Evolutionary conservation across 2,888 invertebrate genomes (phyloP), one percentile per base, ranked within the genome.

Genomic region (Parnassius glacialis): DNA sequence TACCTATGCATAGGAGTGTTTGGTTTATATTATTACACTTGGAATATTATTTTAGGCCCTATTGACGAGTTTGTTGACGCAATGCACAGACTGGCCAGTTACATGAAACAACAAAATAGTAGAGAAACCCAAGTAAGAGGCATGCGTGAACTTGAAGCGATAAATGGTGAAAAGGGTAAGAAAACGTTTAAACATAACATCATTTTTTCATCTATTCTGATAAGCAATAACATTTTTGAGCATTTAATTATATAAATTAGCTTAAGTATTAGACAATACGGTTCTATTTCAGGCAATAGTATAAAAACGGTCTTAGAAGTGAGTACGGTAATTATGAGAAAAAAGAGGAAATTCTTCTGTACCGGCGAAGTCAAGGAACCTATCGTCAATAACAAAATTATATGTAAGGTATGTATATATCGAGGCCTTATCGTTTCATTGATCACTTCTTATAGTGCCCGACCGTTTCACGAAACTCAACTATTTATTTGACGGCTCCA

Each of bases 341-440:
- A 90, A 67, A 89, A 88, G 66, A 78, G 90, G n/a, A 90, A 90
- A 68, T 90, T 85, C 66, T 90, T 90, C 69, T 91, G 90, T 66
- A 90, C 90, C 9, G 84, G 90, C 9, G 90, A 90, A 82, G 90
- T 90, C 1, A 90, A 90, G 65, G 90, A 90, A 68, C 90, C 90
- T 0, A 90, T 91, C n/a, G 90, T 90, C 2, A 88, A 88, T 62
- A 87, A 90, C 62, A 90, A 91, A 82, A 85, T 90, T 53, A 88
- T 91, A 64, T 91, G 90, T 67, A 91, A 91, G 83, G 90, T 90
- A 74, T 61, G 60, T 12, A 50, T 44, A 47, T 11, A 9, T 11
- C 41, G 9, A 20, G 25, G 10, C 25, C 2, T 10, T n/a, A 7
- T 54, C 11, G 48, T 16, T 12, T 43, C 12, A 11, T 34, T 25